phyloP scores from a whole-genome alignment of 2,888 invertebrate species.

The Phyllotreta striolata region DNA sequence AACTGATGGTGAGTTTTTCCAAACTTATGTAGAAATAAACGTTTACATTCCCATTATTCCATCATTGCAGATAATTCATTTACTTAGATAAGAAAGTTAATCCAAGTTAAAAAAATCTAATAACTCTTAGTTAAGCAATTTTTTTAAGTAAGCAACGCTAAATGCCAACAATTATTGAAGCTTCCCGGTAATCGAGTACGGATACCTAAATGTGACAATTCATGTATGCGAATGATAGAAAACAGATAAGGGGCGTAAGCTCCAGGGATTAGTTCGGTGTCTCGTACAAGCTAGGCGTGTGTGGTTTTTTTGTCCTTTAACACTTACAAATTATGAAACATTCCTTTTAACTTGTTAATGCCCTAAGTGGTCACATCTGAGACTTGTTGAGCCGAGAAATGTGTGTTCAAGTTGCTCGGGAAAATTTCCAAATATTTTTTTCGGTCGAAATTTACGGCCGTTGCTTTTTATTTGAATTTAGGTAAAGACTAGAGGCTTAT shows the following conservation, averaged over 20 bases:
- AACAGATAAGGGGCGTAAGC: slow-evolving; percentile 57
- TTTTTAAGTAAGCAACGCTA: neutral
- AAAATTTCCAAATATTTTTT: too few species aligned
- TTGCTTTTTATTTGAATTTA: too few species aligned
- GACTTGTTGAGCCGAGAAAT: slow-evolving; percentile 26
- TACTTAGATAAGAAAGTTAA: too few species aligned
- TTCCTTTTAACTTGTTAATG: slow-evolving; percentile 47
- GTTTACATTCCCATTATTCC: too few species aligned
- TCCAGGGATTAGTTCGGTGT: slow-evolving; percentile 51
- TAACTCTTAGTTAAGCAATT: too few species aligned
- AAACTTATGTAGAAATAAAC: too few species aligned
- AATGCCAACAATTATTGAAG: neutral
- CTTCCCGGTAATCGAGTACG: neutral
- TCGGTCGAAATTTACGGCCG: too few species aligned
- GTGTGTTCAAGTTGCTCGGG: slow-evolving; percentile 14
- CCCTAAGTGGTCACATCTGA: slow-evolving; percentile 49
- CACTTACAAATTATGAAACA: slow-evolving; percentile 52
- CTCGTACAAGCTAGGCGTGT: slow-evolving; percentile 49
- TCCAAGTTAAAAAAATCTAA: too few species aligned
- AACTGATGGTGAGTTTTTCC: neutral
- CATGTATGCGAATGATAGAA: slow-evolving; percentile 51
- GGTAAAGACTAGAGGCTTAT: too few species aligned
- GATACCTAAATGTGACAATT: slow-evolving; percentile 45
- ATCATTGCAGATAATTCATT: too few species aligned
- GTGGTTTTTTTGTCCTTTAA: slow-evolving; percentile 44